phyloP scores from a whole-genome alignment of 2,797 vertebrate genomes.

The Prunella strophiata region DNA sequence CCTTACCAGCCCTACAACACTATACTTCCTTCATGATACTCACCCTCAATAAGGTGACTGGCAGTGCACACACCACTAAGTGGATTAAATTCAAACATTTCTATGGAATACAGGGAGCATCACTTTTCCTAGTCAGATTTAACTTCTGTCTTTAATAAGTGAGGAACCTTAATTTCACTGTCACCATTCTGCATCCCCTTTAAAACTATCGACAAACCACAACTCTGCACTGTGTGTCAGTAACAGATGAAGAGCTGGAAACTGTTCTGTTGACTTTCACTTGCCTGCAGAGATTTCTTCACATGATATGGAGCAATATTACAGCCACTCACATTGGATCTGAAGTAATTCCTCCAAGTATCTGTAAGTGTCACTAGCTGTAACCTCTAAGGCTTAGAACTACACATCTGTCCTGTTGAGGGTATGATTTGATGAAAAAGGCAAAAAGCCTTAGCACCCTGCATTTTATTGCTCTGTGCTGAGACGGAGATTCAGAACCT shows the following conservation, averaged over 20 bases:
- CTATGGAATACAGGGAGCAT: not conserved
- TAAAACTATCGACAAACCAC: not conserved
- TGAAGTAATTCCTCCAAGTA: rapidly evolving
- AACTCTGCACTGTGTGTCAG: not conserved
- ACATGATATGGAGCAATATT: not conserved
- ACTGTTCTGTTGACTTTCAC: not conserved
- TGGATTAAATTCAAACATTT: not conserved
- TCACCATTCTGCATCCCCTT: not conserved
- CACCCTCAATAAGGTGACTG: not conserved
- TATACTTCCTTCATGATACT: not conserved
- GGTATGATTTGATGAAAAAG: not conserved
- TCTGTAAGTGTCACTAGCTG: not conserved
- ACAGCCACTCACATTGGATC: not conserved
- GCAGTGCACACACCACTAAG: not conserved
- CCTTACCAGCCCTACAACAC: not conserved
- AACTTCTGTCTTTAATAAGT: not conserved
- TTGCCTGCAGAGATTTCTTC: not conserved
- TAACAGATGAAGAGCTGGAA: not conserved
- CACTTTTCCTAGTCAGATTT: not conserved
- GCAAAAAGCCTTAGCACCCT: not conserved
- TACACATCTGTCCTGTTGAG: not conserved
- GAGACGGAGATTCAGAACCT: not conserved
- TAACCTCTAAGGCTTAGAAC: not conserved
- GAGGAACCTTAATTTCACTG: not conserved
- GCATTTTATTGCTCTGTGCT: not conserved